These are phyloP conservation scores for Cryptus viduatorius DNA, from an alignment of 2,888 invertebrate species.

Conservation along the genomic window DNA sequence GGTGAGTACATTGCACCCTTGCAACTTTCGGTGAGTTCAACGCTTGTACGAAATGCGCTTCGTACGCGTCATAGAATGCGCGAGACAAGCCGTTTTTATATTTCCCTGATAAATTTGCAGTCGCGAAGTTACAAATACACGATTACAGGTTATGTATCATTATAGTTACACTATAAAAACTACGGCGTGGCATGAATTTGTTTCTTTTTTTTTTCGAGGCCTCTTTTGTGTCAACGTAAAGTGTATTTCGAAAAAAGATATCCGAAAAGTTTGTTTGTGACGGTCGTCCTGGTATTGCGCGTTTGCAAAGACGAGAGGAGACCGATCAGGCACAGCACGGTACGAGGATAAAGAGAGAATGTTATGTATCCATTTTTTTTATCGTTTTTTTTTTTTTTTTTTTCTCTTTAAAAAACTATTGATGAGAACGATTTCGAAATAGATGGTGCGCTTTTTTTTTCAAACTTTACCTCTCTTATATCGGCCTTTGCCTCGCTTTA, in stretches of 20 bases:
- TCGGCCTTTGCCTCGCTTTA: conserved; percentile 33
- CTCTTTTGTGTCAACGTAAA: conserved; percentile 25
- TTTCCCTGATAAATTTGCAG: conserved; percentile 53
- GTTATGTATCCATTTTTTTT: conserved; percentile 12
- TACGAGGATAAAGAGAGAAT: conserved; percentile 47
- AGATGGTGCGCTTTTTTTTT: not conserved
- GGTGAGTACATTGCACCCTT: conserved; percentile 43
- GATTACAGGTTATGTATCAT: not conserved
- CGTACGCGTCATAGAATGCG: not conserved
- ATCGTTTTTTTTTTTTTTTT: conserved; percentile 14
- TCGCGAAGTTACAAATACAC: conserved; percentile 12
- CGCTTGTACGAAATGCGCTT: conserved; percentile 42
- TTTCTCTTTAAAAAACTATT: conserved; percentile 4
- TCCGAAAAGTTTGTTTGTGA: conserved; percentile 43
- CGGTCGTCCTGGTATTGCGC: conserved; percentile 43
- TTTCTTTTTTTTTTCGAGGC: conserved; percentile 33
- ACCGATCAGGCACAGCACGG: conserved; percentile 65
- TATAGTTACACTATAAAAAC: conserved; percentile 10
- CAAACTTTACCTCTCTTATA: conserved; percentile 1
- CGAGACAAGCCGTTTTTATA: conserved; percentile 16
- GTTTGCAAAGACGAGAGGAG: conserved; percentile 38
- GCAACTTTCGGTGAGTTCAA: conserved; percentile 63
- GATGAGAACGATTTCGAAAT: conserved; percentile 8
- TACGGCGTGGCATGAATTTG: conserved; percentile 25
- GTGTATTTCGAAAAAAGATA: conserved; percentile 12